Conservation (phyloP, 2,888 invertebrate genomes). For the Cantharis lateralis region DNA sequence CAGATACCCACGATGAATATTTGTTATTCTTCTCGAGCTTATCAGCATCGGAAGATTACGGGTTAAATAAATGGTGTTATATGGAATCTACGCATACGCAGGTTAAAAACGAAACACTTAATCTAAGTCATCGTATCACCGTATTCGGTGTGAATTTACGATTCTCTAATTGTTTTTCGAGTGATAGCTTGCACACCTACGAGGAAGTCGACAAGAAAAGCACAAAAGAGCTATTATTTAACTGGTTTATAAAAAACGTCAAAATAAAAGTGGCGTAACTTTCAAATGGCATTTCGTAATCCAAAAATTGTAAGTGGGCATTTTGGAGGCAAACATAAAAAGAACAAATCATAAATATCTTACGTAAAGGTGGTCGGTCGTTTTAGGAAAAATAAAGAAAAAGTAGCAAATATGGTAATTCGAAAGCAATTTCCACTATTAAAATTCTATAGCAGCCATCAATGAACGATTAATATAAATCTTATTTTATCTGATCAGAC, state of each 20-base stretch:
- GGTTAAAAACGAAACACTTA: constrained; percentile 13
- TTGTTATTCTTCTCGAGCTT: constrained; percentile 35
- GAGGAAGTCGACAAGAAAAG: not conserved
- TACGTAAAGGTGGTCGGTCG: not conserved
- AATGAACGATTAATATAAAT: constrained; percentile 15
- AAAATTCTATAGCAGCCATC: constrained; percentile 3
- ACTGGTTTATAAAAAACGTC: not conserved
- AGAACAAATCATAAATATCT: not conserved
- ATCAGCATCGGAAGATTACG: constrained; percentile 33
- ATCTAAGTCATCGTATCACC: constrained; percentile 2
- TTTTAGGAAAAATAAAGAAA: not conserved
- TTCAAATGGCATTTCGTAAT: not conserved
- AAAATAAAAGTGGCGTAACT: not conserved
- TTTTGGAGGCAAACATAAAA: not conserved
- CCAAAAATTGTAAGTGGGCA: not conserved
- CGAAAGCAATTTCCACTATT: not conserved
- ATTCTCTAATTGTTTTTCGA: constrained; percentile 6
- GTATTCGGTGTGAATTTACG: constrained; percentile 11
- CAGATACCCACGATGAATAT: constrained; percentile 35
- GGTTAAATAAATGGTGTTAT: constrained; percentile 36
- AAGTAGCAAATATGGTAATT: not conserved
- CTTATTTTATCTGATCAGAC: constrained; percentile 14
- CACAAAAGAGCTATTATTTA: not conserved
- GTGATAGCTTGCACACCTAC: constrained; percentile 14
- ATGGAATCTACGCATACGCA: constrained; percentile 24